phyloP scores from a whole-genome alignment of 2,888 invertebrate genomes.

The Campoplex nolae region DNA sequence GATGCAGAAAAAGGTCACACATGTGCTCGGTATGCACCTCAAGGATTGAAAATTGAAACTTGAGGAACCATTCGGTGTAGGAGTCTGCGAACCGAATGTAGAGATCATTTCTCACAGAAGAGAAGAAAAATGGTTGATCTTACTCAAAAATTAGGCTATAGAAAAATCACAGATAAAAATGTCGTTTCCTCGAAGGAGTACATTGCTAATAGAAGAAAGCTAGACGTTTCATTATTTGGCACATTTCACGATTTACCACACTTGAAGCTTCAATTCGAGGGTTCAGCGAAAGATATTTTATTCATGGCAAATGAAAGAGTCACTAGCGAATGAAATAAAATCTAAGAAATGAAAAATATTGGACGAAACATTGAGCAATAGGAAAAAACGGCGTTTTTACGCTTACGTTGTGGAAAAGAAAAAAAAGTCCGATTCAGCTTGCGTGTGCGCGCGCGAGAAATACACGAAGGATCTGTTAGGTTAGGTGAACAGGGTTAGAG shows the following conservation, averaged over 20 bases:
- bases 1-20: too few relatives aligned
- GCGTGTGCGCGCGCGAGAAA: constrained; percentile 63
- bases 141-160: background rate
- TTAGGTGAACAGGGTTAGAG: constrained; percentile 58
- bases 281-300: background rate
- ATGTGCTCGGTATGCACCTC: background rate
- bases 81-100: background rate
- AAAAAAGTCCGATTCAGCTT: constrained; percentile 35
- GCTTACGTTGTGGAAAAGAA: constrained; percentile 61
- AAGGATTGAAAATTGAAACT: background rate
- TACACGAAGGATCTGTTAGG: constrained; percentile 65
- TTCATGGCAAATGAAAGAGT: background rate
- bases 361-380: background rate
- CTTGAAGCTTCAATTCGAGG: constrained; percentile 11
- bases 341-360: constrained; percentile 21
- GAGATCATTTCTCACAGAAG: background rate
- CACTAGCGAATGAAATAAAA: background rate
- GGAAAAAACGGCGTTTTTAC: constrained; percentile 52
- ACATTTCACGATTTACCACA: constrained; percentile 30
- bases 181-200: constrained; percentile 18
- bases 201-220: constrained; percentile 22
- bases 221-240: constrained; percentile 35
- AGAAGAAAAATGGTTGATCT: background rate
- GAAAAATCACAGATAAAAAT: background rate
- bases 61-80: background rate